phyloP scores from a whole-genome alignment of 2,113 vertebrate species.

The Tamias sibiricus region DNA sequence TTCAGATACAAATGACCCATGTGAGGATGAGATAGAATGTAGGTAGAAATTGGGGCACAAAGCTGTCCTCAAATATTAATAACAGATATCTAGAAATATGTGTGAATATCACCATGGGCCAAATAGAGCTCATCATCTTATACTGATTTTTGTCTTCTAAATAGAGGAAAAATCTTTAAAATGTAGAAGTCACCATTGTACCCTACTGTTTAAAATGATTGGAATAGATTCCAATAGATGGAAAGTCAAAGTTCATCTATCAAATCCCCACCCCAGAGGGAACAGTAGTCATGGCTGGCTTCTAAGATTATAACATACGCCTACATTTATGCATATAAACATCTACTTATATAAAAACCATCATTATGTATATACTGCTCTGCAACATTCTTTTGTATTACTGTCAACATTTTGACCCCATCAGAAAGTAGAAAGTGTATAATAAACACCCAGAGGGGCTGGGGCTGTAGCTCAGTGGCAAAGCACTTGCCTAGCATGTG shows the following conservation, averaged over 20 bases:
- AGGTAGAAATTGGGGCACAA: neutral
- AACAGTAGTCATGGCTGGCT: neutral
- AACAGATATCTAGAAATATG: neutral
- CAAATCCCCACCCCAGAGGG: neutral
- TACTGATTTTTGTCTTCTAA: neutral
- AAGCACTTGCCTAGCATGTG: too few species aligned
- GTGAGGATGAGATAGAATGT: neutral
- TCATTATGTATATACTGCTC: neutral
- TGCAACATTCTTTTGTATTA: neutral
- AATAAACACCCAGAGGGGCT: neutral
- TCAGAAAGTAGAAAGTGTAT: neutral
- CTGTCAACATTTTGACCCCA: neutral
- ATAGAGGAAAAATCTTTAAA: neutral
- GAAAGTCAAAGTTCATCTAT: neutral
- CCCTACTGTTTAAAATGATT: neutral
- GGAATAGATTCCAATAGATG: neutral
- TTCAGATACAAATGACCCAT: neutral
- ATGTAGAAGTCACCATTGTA: neutral
- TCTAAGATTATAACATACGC: neutral
- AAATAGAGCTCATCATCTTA: neutral
- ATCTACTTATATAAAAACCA: neutral
- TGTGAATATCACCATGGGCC: neutral
- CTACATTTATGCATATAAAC: neutral
- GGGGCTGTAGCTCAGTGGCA: too few species aligned
- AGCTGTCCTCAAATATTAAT: neutral